phyloP scores from a whole-genome alignment of 1,140 invertebrate genomes.

The Ceratina japonica region DNA sequence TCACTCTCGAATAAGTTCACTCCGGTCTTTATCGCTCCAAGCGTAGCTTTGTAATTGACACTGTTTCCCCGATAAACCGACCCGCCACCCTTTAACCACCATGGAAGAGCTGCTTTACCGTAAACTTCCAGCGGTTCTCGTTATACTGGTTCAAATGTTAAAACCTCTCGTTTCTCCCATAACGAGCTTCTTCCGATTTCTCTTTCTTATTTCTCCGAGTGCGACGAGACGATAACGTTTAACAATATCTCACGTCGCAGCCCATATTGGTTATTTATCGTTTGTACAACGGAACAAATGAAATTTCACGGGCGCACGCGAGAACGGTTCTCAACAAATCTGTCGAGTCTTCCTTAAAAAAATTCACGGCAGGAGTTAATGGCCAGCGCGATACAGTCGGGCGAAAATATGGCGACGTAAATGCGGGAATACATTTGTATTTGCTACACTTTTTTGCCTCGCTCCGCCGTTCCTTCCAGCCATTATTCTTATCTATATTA shows the following conservation, averaged over 20 bases:
- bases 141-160: background rate
- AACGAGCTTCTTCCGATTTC: too few species aligned
- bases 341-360: background rate
- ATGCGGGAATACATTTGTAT: constrained; percentile 5
- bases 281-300: too few species aligned
- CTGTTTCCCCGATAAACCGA: background rate
- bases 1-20: constrained; percentile 1
- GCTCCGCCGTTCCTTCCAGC: background rate
- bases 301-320: too few species aligned
- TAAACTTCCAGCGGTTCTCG: background rate
- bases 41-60: background rate
- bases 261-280: too few species aligned
- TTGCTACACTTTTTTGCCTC: background rate
- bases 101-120: background rate
- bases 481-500: background rate
- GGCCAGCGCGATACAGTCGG: background rate
- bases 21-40: background rate
- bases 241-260: too few species aligned
- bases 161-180: too few species aligned
- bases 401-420: background rate
- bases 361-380: constrained; percentile 7
- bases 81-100: too few species aligned
- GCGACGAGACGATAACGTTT: too few species aligned
- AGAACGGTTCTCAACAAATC: background rate
- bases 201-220: too few species aligned